phyloP scores from a whole-genome alignment of 37 sponge, comb jelly and placozoan genomes.

The Geodia barretti region DNA sequence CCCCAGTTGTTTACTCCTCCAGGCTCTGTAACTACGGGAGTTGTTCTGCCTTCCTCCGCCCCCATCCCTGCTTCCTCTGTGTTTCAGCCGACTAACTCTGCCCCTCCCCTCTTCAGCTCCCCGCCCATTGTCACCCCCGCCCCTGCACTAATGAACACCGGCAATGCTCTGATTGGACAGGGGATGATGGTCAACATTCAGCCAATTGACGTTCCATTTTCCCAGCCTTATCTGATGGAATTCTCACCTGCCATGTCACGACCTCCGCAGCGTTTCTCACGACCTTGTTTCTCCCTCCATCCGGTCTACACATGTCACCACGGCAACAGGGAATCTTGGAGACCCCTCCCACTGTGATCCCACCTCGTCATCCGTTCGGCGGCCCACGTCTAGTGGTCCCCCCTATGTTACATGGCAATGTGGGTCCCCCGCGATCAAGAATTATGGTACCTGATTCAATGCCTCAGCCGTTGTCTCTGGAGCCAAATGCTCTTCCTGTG shows the following conservation, averaged over 20 bases:
- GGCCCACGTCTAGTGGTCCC: background rate
- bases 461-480: too few relatives aligned
- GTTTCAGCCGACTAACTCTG: background rate
- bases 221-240: too few relatives aligned
- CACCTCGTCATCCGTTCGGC: background rate
- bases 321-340: background rate
- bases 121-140: background rate
- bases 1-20: background rate
- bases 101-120: background rate
- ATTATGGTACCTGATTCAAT: too few relatives aligned
- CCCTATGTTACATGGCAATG: too few relatives aligned
- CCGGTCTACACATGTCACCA: background rate
- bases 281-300: slow-evolving; percentile 5
- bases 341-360: background rate
- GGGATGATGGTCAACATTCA: too few relatives aligned
- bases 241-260: background rate
- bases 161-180: too few relatives aligned
- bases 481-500: too few relatives aligned
- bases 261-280: background rate
- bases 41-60: too few relatives aligned
- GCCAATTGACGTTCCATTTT: too few relatives aligned
- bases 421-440: too few relatives aligned
- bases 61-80: background rate
- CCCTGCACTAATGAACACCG: background rate
- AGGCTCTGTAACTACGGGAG: too few relatives aligned